A percentile compares a stretch with the other conserved stretches of the same genome.
phyloP scores from a whole-genome alignment of 2,113 vertebrate species.

The Hyperopisus bebe region DNA sequence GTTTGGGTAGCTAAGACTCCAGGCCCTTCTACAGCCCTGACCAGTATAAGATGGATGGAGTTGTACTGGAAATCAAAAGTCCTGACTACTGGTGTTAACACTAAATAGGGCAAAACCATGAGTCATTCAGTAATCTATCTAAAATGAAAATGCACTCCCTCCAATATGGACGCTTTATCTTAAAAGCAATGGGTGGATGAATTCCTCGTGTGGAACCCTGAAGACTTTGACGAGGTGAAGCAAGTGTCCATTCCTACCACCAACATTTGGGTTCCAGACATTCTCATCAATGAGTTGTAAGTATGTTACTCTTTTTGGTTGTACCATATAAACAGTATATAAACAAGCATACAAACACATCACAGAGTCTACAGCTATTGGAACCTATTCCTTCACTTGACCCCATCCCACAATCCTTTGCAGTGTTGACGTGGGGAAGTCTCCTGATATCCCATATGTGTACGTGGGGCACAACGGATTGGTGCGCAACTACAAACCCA shows the following conservation, averaged over 20 bases:
- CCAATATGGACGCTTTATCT: neutral
- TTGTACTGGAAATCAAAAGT: neutral
- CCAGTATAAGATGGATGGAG: neutral
- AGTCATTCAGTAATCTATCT: neutral
- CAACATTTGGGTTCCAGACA: slow-evolving; percentile 92
- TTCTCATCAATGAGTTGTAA: slow-evolving; percentile 98
- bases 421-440: slow-evolving; percentile 93
- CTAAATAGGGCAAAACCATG: neutral
- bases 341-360: neutral
- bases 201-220: slow-evolving; percentile 86
- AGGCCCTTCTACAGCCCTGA: neutral
- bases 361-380: too few relatives aligned
- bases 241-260: slow-evolving; percentile 78
- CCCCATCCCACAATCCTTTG: neutral
- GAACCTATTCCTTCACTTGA: neutral
- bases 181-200: slow-evolving; percentile 84
- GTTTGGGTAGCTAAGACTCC: neutral
- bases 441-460: slow-evolving; percentile 85
- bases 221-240: slow-evolving; percentile 79
- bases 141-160: neutral
- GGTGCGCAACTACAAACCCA: slow-evolving; percentile 91
- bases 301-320: slow-evolving; percentile 36
- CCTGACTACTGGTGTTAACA: neutral
- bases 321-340: neutral
- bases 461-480: slow-evolving; percentile 74